Conservation (phyloP, 2,888 invertebrate species). For the Lydus trimaculatus region DNA sequence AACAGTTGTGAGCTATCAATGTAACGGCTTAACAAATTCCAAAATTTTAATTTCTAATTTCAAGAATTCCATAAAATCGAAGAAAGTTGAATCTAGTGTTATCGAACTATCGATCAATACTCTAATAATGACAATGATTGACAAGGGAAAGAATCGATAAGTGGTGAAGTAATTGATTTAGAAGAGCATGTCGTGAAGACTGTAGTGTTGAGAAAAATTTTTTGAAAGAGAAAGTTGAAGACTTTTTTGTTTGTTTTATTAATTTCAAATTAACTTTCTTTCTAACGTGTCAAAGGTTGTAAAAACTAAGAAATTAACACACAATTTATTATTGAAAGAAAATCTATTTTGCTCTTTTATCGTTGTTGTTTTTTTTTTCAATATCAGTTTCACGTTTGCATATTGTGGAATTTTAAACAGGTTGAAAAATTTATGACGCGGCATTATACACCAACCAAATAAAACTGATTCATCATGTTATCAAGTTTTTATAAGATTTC, state of each 20-base stretch:
- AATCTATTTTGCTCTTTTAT: background rate
- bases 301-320: too few species aligned
- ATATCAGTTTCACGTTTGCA: background rate
- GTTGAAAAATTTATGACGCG: slow-evolving; percentile 2
- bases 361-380: background rate
- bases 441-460: background rate
- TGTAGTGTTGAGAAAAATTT: too few species aligned
- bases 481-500: background rate
- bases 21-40: background rate
- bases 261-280: background rate
- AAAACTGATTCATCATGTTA: background rate
- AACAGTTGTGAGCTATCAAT: background rate
- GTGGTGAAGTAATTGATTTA: too few species aligned
- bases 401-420: slow-evolving; percentile 1
- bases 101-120: background rate
- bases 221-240: background rate
- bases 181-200: too few species aligned
- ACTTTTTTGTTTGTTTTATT: background rate
- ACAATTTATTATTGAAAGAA: too few species aligned
- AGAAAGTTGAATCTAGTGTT: background rate
- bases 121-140: background rate
- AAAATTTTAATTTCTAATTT: background rate
- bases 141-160: background rate
- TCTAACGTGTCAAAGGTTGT: background rate
- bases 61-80: background rate